These are phyloP conservation scores for Ochotona princeps DNA, from an alignment of 2,113 vertebrate genomes.

Conservation along the genomic window DNA sequence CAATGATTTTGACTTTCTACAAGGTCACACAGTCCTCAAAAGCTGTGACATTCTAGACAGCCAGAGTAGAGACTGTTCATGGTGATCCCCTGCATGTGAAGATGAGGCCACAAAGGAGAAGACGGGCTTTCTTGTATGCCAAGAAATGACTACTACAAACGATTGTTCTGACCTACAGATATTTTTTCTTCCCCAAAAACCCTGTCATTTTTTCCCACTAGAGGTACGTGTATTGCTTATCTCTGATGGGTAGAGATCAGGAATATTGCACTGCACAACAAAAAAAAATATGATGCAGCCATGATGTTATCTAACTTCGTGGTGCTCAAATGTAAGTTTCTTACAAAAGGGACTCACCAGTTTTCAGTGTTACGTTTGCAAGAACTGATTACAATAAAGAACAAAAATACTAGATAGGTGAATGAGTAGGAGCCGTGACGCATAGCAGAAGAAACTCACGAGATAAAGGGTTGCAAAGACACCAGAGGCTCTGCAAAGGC, in stretches of 20 bases:
- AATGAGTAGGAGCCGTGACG: neutral
- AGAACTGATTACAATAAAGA: neutral
- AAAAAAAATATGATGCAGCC: neutral
- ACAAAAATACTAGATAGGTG: neutral
- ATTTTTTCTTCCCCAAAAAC: neutral
- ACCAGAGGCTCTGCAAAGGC: neutral
- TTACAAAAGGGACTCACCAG: neutral
- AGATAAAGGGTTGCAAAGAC: neutral
- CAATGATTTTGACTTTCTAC: neutral
- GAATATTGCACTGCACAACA: neutral
- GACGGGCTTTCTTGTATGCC: neutral
- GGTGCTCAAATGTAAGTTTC: neutral
- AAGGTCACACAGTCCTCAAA: too few relatives aligned
- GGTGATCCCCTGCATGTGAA: neutral
- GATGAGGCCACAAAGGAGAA: neutral
- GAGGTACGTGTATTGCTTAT: neutral
- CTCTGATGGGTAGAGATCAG: neutral
- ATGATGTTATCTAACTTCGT: neutral
- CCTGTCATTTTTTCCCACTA: neutral
- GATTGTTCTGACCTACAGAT: neutral
- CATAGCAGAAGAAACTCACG: neutral
- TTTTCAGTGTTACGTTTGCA: neutral
- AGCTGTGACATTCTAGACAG: neutral
- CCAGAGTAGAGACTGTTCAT: neutral
- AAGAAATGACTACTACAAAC: neutral